Percentiles rank a stretch among this genome's conserved stretches.
Evolutionary conservation across 2,797 vertebrate genomes (phyloP).

Genomic region (Thunnus albacares): DNA sequence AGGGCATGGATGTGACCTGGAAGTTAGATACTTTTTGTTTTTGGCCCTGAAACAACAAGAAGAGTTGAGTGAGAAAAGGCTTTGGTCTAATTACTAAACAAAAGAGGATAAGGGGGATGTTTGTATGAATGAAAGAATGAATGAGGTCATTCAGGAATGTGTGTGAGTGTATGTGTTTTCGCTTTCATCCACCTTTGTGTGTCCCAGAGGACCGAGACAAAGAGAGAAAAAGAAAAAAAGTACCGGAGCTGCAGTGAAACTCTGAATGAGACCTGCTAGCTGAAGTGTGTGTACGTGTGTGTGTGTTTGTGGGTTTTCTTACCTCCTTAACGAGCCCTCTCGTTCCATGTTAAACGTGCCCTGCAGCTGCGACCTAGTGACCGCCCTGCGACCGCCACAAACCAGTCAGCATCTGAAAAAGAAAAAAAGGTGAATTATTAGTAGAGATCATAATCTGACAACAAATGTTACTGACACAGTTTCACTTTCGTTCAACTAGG

Average conservation of each 20-base stretch:
- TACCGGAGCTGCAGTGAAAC: slow-evolving; percentile 21
- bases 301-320: slow-evolving; percentile 28
- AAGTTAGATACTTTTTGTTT: slow-evolving; percentile 29
- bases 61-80: slow-evolving; percentile 50
- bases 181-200: slow-evolving; percentile 53
- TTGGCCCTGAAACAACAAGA: slow-evolving; percentile 56
- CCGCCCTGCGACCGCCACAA: background rate
- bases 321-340: slow-evolving; percentile 81
- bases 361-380: slow-evolving; percentile 51
- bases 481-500: background rate
- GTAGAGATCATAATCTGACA: background rate
- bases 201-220: slow-evolving; percentile 13
- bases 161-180: slow-evolving; percentile 39
- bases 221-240: slow-evolving; percentile 19
- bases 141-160: slow-evolving; percentile 76
- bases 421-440: background rate
- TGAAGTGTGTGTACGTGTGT: slow-evolving; percentile 3
- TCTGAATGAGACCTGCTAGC: slow-evolving; percentile 27
- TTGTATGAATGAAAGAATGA: slow-evolving; percentile 62
- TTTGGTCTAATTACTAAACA: slow-evolving; percentile 70
- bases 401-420: slow-evolving; percentile 62
- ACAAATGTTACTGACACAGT: background rate
- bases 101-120: slow-evolving; percentile 63
- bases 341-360: slow-evolving; percentile 74
- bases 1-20: background rate